Percentiles rank a stretch among this genome's conserved stretches.
Conservation (phyloP, 2,797 vertebrate genomes). For the Odontamblyopus lacepedii region DNA sequence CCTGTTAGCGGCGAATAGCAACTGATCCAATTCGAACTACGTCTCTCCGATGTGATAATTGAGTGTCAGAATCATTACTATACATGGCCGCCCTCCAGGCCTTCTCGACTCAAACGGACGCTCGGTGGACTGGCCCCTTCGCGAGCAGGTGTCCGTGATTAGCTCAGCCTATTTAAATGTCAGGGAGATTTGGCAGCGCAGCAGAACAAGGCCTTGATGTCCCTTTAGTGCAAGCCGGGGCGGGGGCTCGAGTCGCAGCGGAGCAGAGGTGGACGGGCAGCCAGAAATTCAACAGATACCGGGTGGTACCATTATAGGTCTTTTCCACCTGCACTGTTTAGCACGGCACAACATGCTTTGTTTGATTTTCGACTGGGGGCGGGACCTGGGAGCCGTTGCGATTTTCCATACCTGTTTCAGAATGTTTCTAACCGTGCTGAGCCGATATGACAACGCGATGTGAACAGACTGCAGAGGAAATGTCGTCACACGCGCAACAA, state of each 20-base stretch:
- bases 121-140: background rate
- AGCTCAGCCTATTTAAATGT: conserved; percentile 11
- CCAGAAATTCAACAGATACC: background rate
- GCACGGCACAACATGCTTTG: no score
- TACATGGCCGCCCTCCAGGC: conserved; percentile 5
- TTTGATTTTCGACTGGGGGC: no score
- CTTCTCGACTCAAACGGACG: conserved; percentile 2
- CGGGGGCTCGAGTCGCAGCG: background rate
- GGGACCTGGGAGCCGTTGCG: no score
- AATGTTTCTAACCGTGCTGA: no score
- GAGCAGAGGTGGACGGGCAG: background rate
- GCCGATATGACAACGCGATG: no score
- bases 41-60: conserved; percentile 9
- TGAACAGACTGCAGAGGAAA: no score
- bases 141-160: conserved; percentile 12
- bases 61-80: conserved; percentile 4
- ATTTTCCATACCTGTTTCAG: no score
- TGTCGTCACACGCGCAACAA: no score
- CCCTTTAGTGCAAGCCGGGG: background rate
- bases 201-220: background rate
- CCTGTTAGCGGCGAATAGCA: background rate
- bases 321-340: no score
- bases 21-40: background rate
- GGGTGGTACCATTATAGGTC: background rate
- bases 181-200: background rate